phyloP scores from a whole-genome alignment of 1,140 invertebrate genomes.

The Drosophila kohkoa region DNA sequence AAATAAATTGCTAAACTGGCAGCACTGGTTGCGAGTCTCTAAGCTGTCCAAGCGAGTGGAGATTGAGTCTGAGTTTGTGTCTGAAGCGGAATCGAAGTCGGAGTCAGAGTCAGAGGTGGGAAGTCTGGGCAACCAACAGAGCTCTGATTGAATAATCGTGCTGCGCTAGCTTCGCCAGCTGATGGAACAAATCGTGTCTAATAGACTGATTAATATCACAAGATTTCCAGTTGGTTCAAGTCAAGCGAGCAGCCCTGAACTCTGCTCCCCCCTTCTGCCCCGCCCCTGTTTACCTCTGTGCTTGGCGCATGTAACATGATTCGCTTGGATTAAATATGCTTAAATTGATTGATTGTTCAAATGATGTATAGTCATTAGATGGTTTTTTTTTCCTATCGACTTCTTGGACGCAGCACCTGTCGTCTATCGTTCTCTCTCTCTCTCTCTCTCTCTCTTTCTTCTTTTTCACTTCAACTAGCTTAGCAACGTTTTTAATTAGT shows the following conservation, averaged over 20 bases:
- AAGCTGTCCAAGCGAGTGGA: background rate
- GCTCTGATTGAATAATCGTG: slow-evolving; percentile 78
- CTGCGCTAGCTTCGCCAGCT: slow-evolving; percentile 27
- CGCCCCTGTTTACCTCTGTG: background rate
- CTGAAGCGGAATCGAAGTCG: background rate
- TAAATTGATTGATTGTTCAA: slow-evolving; percentile 81
- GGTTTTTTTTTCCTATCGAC: slow-evolving; percentile 55
- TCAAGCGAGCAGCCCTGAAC: slow-evolving; percentile 55
- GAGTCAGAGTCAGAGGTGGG: no score
- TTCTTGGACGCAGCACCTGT: slow-evolving; percentile 26
- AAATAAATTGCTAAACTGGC: no score
- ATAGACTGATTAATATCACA: slow-evolving; percentile 82
- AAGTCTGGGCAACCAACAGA: slow-evolving; percentile 58
- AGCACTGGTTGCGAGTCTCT: background rate
- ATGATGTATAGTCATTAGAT: slow-evolving; percentile 80
- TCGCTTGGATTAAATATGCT: slow-evolving; percentile 79
- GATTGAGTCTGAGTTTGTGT: background rate
- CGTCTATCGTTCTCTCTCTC: background rate
- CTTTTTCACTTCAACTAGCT: background rate
- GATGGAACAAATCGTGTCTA: slow-evolving; percentile 78
- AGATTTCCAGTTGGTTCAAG: slow-evolving; percentile 73
- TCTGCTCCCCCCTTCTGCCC: slow-evolving; percentile 6
- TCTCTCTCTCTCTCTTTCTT: background rate
- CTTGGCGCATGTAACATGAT: slow-evolving; percentile 74
- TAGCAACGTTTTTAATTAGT: slow-evolving; percentile 68